These are phyloP conservation scores for Microtus montanus DNA, from an alignment of 2,113 vertebrate genomes.

Conservation along the genomic window DNA sequence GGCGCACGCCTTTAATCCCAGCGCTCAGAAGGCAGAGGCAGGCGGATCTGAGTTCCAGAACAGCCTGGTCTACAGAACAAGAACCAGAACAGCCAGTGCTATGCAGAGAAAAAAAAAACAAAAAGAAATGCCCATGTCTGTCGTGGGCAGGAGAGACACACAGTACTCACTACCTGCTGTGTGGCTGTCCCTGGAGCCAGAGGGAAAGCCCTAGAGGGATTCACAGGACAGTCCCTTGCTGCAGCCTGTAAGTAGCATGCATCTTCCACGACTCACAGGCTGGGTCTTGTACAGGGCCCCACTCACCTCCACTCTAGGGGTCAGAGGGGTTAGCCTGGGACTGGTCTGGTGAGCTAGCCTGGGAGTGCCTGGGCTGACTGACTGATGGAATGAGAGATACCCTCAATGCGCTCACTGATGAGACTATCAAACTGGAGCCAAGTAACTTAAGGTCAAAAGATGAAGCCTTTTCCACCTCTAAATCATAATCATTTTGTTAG, in stretches of 20 bases:
- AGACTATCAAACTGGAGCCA: background rate
- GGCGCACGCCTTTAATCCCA: background rate
- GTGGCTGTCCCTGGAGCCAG: background rate
- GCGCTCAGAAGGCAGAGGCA: background rate
- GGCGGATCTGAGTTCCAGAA: background rate
- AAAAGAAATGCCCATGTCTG: fast-evolving
- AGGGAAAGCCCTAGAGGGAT: background rate
- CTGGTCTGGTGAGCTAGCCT: background rate
- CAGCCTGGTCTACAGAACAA: background rate
- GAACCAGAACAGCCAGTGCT: background rate
- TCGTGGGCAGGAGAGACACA: background rate
- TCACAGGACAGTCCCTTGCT: background rate
- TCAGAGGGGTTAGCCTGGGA: background rate
- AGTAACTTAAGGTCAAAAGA: background rate
- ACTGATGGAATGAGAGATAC: background rate
- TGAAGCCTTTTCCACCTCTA: background rate
- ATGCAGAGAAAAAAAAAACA: background rate
- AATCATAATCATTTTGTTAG: background rate
- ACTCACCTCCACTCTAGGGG: background rate
- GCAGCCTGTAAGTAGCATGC: background rate
- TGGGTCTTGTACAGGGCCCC: background rate
- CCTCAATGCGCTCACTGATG: background rate
- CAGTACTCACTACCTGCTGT: fast-evolving
- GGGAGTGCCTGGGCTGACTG: background rate
- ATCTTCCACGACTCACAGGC: background rate